Conservation (phyloP, 2,113 vertebrate genomes). For the Panthera leo region DNA sequence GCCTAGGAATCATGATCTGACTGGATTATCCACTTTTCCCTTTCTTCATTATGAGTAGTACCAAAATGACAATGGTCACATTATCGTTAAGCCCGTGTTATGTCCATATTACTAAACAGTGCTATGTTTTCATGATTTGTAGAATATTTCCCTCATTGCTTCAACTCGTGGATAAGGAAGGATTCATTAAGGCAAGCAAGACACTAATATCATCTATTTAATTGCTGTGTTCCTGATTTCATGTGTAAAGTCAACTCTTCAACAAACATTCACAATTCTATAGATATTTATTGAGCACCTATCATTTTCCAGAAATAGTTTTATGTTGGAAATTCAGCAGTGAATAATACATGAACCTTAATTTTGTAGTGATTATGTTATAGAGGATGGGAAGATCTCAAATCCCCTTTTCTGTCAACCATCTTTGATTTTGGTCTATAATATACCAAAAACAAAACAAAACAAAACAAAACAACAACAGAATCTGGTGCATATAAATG, state of each 20-base stretch:
- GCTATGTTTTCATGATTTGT: conserved; percentile 48
- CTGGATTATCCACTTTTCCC: conserved; percentile 51
- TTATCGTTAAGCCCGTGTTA: conserved; percentile 46
- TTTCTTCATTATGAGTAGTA: conserved; percentile 45
- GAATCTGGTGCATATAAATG: neutral
- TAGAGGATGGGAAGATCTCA: neutral
- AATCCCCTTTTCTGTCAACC: neutral
- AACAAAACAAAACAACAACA: neutral
- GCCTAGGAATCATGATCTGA: conserved; percentile 46
- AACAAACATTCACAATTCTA: neutral
- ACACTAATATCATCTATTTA: conserved; percentile 46
- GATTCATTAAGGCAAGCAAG: neutral
- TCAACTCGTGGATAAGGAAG: conserved; percentile 52
- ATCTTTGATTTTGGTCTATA: neutral
- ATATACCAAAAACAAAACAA: conserved; percentile 5
- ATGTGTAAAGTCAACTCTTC: neutral
- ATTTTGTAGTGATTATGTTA: conserved; percentile 46
- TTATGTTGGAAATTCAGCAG: conserved; percentile 10
- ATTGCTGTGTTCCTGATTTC: conserved; percentile 10
- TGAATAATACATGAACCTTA: neutral
- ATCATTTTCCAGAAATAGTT: conserved; percentile 6
- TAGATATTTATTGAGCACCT: neutral
- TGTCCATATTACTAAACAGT: conserved; percentile 34
- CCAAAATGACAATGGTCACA: conserved; percentile 52
- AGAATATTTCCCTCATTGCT: conserved; percentile 27